These are phyloP conservation scores for Amorpha juglandis DNA, from an alignment of 2,888 invertebrate genomes.

Conservation along the genomic window DNA sequence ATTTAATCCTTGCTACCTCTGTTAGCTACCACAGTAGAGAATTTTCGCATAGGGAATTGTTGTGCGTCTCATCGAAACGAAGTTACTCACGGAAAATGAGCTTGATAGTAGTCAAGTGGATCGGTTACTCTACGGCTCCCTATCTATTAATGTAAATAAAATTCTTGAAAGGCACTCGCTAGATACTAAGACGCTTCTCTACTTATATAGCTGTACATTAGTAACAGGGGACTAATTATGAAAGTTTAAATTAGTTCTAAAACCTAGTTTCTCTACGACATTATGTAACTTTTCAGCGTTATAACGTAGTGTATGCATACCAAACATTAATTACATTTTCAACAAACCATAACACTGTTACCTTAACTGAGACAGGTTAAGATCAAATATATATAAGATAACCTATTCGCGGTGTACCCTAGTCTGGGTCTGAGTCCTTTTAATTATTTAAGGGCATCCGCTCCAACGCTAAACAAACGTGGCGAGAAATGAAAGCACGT, in stretches of 20 bases:
- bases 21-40: too few relatives aligned
- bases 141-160: neutral
- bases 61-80: too few relatives aligned
- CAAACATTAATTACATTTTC: conserved; percentile 7
- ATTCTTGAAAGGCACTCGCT: neutral
- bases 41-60: too few relatives aligned
- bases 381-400: conserved; percentile 9
- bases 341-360: neutral
- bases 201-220: neutral
- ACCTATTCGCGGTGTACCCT: neutral
- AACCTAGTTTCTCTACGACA: neutral
- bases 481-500: neutral
- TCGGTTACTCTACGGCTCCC: too few relatives aligned
- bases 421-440: neutral
- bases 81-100: too few relatives aligned
- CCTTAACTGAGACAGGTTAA: neutral
- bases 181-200: neutral
- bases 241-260: neutral
- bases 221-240: neutral
- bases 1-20: too few relatives aligned
- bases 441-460: conserved; percentile 14
- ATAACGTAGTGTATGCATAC: neutral
- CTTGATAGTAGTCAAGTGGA: too few relatives aligned
- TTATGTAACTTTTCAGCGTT: neutral
- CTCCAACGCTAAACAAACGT: neutral